A percentile compares a stretch with the other conserved stretches of the same genome.
phyloP scores from a whole-genome alignment of 2,797 vertebrate species.

The Neomorphus geoffroyi region DNA sequence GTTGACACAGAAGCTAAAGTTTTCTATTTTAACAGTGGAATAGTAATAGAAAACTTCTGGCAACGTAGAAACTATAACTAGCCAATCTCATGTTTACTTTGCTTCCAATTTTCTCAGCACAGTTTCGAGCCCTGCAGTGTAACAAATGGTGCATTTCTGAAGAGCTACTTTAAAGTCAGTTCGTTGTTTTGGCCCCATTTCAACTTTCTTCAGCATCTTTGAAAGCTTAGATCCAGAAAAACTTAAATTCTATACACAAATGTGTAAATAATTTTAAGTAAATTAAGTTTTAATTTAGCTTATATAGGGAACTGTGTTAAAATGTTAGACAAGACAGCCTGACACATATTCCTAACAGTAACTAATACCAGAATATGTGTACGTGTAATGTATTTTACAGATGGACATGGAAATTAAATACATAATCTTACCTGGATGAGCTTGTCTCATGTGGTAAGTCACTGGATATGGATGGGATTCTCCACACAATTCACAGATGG shows the following conservation, averaged over 20 bases:
- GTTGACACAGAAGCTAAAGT: not conserved
- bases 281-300: not conserved
- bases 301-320: not conserved
- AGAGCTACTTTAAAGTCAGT: not conserved
- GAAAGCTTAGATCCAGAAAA: not conserved
- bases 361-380: accelerated
- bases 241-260: not conserved
- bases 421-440: constrained; percentile 88
- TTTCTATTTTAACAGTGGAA: not conserved
- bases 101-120: not conserved
- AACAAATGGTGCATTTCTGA: not conserved
- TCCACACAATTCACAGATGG: constrained; percentile 96
- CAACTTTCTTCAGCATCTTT: not conserved
- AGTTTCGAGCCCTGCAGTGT: not conserved
- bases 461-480: constrained; percentile 98
- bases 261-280: not conserved
- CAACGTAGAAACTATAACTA: not conserved
- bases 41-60: not conserved
- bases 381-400: not conserved
- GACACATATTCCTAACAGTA: not conserved
- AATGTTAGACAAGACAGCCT: not conserved
- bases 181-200: not conserved
- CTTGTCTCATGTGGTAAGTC: constrained; percentile 98
- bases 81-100: not conserved
- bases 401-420: not conserved